Base-by-base conservation (phyloP, 2,888 invertebrate species). In the Nymphalis polychloros region DNA sequence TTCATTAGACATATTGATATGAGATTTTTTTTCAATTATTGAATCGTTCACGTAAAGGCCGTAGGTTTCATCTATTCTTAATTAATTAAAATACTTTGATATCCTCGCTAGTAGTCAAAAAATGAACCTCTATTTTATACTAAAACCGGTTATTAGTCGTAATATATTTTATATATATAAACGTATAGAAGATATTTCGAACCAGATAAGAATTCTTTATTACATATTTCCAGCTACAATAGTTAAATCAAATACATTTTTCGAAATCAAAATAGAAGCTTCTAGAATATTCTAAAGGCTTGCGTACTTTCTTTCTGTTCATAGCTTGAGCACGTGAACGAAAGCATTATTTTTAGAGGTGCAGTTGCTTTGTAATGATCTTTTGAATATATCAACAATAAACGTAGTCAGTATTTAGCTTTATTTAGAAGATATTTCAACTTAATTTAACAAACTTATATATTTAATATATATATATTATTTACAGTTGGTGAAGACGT, bases 401-500 rank as follows among this genome's bases (percentile, higher is more conserved):
- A 41, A 41, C 1, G 13, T 41, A 41, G 41, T 41, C 13, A 49
- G 49, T 49, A 19, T 0, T 0, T 49, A 17, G 6, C 4, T 48
- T 48, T 4, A 48, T 48, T 41, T 41, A 10, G 41, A 10, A 8
- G 0, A 10, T 10, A 10, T 41, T 41, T 41, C 41, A 1, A 23
- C 3, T 23, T 2, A 23, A 23, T n/a, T n/a, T n/a, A 27, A 27
- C 27, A 27, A 27, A 41, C 13, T 41, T 13, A 8, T 41, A 8
- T 13, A 4, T 4, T 41, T 41, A 13, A 13, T 4, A 41, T 13
- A 41, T 2, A 41, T 59, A 50, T 49, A 61, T 49, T 65, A 74
- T 74, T 89, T 87, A 23, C 85, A 90, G 90, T 75, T 90, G 76
- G 84, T 91, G 78, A 90, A 90, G 75, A 79, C 87, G 8, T 90